Evolutionary conservation across 2,888 invertebrate genomes (phyloP), one percentile per base, ranked within the genome.

Genomic region (Polietes domitor): DNA sequence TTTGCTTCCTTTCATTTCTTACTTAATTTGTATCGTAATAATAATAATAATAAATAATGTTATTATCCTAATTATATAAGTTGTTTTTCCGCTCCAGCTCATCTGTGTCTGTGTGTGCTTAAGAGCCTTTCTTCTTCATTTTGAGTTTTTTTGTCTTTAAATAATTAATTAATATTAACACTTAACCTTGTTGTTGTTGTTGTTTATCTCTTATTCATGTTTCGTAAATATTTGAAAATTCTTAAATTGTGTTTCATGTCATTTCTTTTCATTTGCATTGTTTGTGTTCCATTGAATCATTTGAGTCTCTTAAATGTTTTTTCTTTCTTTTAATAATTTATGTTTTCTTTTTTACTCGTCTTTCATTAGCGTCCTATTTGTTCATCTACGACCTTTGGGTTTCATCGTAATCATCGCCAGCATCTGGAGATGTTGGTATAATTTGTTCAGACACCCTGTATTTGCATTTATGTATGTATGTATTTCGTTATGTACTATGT

Each of bases 41-140:
- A 80, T 83, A 80, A 84, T 84, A 81, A 84, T 73, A 73, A 58
- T 41, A 37, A 72, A 81, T 83, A 84, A 81, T 84, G 78, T 78
- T 63, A 73, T 84, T 79, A 82, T 73, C 78, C 84, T 84, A 84
- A 76, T 76, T 81, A 73, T 68, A 73, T 32, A 78, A 72, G 78
- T 58, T 80, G 24, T 78, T 61, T 55, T 43, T 58, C 47, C 43
- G 53, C 73, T 21, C 68, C n/a, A 21, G 19, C 37, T 74, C 32
- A 24, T 75, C 19, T 55, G 58, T 47, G 58, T 71, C 17, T 61
- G 55, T 68, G 24, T 77, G 50, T 55, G 15, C 53, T 37, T 24
- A 26, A 63, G 32, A 32, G 28, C 43, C 37, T 72, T 72, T 76
- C n/a, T 78, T 41, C 37, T 72, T 61, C 17, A 43, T 61, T 71